Percentiles rank a stretch among this genome's conserved stretches.
Evolutionary conservation across 2,113 vertebrate species (phyloP).

Genomic region (Gnathonemus longibarbis): DNA sequence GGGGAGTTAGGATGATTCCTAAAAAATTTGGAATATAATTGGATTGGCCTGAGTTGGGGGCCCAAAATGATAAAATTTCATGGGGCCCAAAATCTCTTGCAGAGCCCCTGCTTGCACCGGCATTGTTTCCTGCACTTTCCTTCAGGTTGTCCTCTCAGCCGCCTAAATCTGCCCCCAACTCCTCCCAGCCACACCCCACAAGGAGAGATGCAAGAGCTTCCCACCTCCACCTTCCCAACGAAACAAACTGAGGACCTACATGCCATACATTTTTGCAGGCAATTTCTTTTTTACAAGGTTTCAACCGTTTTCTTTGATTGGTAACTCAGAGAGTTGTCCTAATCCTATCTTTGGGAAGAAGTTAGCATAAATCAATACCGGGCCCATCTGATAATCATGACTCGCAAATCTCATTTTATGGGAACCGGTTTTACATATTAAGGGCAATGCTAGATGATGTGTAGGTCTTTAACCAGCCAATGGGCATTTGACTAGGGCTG

Average conservation of each 20-base stretch:
- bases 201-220: not conserved
- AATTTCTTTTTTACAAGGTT: not conserved
- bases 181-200: not conserved
- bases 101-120: not conserved
- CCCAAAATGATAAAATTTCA: not conserved
- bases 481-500: not conserved
- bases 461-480: not conserved
- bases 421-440: conserved; percentile 9
- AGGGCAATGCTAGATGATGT: not conserved
- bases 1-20: not conserved
- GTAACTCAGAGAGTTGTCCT: not conserved
- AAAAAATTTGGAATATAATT: not conserved
- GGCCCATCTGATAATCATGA: not conserved
- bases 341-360: not conserved
- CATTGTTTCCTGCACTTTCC: not conserved
- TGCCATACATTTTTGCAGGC: conserved; percentile 6
- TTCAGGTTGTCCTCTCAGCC: not conserved
- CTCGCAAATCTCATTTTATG: not conserved
- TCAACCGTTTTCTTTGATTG: not conserved
- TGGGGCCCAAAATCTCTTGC: not conserved
- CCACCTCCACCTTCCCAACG: not conserved
- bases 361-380: conserved; percentile 16
- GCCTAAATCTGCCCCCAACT: not conserved
- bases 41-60: not conserved
- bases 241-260: not conserved